Evolutionary conservation across 2,113 vertebrate genomes (phyloP), one percentile per base, ranked within the genome.

Genomic region (Pangasianodon gigas): DNA sequence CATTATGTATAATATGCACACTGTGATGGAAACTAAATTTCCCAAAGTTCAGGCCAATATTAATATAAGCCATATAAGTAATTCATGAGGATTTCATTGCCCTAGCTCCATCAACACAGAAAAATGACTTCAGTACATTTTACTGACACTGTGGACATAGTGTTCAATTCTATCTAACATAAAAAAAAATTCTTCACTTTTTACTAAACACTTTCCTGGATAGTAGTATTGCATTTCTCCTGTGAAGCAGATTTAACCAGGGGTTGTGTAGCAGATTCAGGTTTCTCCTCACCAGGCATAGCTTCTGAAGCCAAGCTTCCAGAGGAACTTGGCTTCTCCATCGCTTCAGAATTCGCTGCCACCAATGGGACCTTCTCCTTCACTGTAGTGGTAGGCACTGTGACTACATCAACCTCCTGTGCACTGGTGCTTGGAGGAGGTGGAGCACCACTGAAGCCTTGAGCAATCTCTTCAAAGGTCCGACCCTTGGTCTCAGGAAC

Each of bases 401-500:
- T 82, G 0, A 4, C 82, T 9, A 48, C 85, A 44, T 93, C 94
- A 1, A 93, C 84, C 2, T 93, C 93, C 48, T 93, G 92, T 0
- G n/a, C 1, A 0, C 91, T 83, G 0, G 92, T 65, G 91, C 91
- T 69, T 19, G 81, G 0, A 4, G 92, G 79, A 26, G 94, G 91
- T 0, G 69, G 74, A 26, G 26, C 13, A 6, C 92, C 4, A 0
- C 94, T 48, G 89, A 99, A 99, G 77, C 91, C 74, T 10, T 94
- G 95, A 4, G 97, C 92, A 62, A 99, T 99, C 51, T 99, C 98
- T 41, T 99, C 98, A 46, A 99, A 99, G 92, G 98, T 99, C 93
- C 97, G 97, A 37, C 98, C 98, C 90, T 94, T 97, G 21, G 98
- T 99, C 96, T 99, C 98, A 0, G 98, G 98, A 85, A 99, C 97